Evolutionary conservation across 2,888 invertebrate species (phyloP).

Genomic region (Cyclophora albipunctata): DNA sequence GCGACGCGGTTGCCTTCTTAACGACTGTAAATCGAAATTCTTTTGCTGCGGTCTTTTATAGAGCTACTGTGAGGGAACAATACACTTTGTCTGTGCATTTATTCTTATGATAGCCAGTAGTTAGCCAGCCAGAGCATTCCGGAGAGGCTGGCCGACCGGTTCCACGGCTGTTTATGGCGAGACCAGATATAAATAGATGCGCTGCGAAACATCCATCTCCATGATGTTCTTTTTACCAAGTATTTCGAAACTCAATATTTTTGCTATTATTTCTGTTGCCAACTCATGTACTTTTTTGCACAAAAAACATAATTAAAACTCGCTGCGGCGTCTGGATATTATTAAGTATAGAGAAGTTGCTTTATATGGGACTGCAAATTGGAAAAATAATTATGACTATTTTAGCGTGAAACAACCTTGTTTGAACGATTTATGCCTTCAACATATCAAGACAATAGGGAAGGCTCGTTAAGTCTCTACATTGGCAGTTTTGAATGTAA

Average conservation of each 20-base stretch:
- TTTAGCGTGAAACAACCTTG: too few species aligned
- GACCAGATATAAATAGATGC: constrained; percentile 71
- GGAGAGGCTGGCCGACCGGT: constrained; percentile 61
- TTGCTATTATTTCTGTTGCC: not conserved
- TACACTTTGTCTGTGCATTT: constrained; percentile 55
- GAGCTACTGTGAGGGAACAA: constrained; percentile 28
- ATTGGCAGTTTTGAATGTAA: constrained; percentile 45
- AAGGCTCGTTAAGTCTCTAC: constrained; percentile 42
- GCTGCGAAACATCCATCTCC: constrained; percentile 63
- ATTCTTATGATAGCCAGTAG: constrained; percentile 42
- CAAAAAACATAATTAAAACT: not conserved
- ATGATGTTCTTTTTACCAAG: constrained; percentile 46
- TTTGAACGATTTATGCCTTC: not conserved
- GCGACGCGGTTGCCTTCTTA: constrained; percentile 23
- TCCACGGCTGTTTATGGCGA: constrained; percentile 64
- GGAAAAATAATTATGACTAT: too few species aligned
- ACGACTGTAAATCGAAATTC: constrained; percentile 28
- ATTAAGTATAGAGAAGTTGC: too few species aligned
- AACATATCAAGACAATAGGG: constrained; percentile 42
- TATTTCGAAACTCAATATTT: constrained; percentile 13
- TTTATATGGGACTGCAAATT: too few species aligned
- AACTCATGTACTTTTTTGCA: constrained; percentile 9
- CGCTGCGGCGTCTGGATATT: too few species aligned
- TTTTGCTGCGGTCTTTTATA: constrained; percentile 16
- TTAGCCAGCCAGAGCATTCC: constrained; percentile 64